Base-by-base conservation (phyloP, 1,140 invertebrate species). In the Drosophila burlai region DNA sequence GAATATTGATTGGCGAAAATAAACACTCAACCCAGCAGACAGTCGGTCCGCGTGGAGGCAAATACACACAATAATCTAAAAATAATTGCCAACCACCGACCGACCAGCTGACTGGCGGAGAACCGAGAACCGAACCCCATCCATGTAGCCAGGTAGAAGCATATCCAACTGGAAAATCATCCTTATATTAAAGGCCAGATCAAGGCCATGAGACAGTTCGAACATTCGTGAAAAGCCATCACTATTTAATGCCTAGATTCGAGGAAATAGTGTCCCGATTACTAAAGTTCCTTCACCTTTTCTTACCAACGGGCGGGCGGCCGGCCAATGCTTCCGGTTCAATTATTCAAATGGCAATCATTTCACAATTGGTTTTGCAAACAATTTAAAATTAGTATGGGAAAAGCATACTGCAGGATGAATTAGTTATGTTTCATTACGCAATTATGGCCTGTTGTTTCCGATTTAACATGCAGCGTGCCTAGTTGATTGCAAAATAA, bases 21-120 rank as follows among this genome's bases (percentile, higher is more conserved):
- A 75, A 74, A 75, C 69, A 71, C 69, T 40, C 64, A 68, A 71
- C 57, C 43, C 15, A 43, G 40, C 72, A 76, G 73, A 76, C 73
- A 76, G 61, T 76, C 65, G 61, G 73, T 47, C 60, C 59, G 72
- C 72, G 72, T 55, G 58, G 38, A 57, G 63, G 55, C 62, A 77
- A 68, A 77, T 62, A 69, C 60, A 81, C 55, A 81, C 57, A 86
- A 54, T 87, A 69, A 69, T 52, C 83, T 86, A 86, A 83, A 86
- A 86, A 86, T 86, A 86, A 87, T 71, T 77, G 76, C 81, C 68
- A 68, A 83, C 69, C 73, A 68, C 50, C 69, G 29, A 29, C 54
- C 40, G 65, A 46, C 72, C 81, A 80, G 79, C 64, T 67, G 71
- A 65, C 64, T 78, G 49, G 36, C 67, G 11, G 11, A 7, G 7